Percentiles rank a stretch among this genome's conserved stretches.
These are phyloP conservation scores for Lucilia sericata DNA, from an alignment of 1,140 invertebrate genomes.

Conservation along the genomic window DNA sequence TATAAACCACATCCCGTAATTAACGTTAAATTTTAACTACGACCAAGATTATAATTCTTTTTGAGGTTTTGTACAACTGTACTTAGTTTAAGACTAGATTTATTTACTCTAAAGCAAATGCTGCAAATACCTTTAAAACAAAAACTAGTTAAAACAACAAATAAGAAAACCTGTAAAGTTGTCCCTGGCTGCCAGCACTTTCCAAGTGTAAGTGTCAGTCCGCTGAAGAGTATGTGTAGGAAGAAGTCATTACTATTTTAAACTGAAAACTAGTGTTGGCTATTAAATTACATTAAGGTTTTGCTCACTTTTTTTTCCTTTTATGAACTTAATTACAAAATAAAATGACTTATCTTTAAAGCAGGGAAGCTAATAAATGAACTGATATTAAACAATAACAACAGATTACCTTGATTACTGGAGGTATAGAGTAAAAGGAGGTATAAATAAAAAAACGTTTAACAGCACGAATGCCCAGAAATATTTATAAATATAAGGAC, in stretches of 20 bases:
- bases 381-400: background rate
- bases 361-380: no score
- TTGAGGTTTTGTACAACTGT: background rate
- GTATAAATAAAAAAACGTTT: no score
- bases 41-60: background rate
- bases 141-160: background rate
- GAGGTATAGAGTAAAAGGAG: background rate
- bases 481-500: no score
- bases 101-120: background rate
- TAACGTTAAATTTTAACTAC: background rate
- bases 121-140: background rate
- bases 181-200: background rate
- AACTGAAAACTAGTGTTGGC: background rate
- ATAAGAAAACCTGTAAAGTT: background rate
- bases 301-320: background rate
- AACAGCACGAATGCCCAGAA: no score
- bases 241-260: background rate
- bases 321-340: background rate
- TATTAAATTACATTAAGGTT: background rate
- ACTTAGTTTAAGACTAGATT: background rate
- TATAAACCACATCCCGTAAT: slow-evolving; percentile 10
- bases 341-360: no score
- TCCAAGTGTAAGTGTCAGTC: background rate
- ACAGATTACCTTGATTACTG: background rate
- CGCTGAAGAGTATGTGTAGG: background rate